Conservation (phyloP, 2,888 invertebrate species). For the Mythimna ferrago region DNA sequence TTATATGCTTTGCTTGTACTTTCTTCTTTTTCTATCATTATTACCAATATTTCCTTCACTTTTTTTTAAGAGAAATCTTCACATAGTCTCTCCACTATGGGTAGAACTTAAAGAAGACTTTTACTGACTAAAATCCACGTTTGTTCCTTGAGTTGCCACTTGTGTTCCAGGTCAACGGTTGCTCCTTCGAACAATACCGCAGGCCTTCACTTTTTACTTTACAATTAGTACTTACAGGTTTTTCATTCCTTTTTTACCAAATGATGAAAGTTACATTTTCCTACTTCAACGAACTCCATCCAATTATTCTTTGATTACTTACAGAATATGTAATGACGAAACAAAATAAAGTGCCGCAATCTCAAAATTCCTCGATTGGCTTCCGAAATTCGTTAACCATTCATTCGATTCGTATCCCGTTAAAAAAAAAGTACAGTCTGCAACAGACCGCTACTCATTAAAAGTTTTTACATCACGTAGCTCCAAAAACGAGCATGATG, state of each 20-base stretch:
- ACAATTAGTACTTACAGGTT: no score
- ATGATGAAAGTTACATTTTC: neutral
- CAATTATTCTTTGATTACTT: conserved; percentile 15
- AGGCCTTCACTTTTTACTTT: no score
- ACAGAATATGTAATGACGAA: neutral
- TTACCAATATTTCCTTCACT: no score
- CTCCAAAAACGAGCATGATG: conserved; percentile 48
- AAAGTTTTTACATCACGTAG: conserved; percentile 49
- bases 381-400: conserved; percentile 33
- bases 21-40: no score
- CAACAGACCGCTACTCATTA: conserved; percentile 48
- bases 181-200: no score
- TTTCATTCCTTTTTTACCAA: neutral
- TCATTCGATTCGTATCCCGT: conserved; percentile 12
- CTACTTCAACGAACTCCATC: neutral
- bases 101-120: no score
- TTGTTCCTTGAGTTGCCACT: no score
- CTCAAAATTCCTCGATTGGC: conserved; percentile 22
- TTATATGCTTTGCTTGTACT: no score
- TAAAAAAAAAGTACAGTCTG: conserved; percentile 29
- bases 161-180: no score
- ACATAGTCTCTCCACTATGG: no score
- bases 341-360: conserved; percentile 12
- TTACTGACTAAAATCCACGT: no score
- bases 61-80: no score